Percentiles rank a stretch among this genome's conserved stretches.
Conservation (phyloP, 2,113 vertebrate genomes). For the Apodemus speciosus region DNA sequence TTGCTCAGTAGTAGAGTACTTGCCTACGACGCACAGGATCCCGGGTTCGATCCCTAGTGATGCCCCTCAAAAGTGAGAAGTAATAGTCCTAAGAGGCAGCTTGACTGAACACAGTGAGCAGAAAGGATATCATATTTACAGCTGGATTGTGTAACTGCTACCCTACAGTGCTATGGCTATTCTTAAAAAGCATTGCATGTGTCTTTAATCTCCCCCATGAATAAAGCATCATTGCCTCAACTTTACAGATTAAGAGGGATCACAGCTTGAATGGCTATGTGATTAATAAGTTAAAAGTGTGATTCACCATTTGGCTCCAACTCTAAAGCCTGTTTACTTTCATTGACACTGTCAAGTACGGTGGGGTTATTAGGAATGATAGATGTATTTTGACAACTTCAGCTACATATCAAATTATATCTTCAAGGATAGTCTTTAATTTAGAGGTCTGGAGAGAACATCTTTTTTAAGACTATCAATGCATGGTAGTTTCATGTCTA, state of each 20-base stretch:
- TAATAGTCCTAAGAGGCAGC: not conserved
- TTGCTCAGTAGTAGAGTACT: not conserved
- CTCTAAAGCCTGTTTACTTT: not conserved
- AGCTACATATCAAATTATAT: not conserved
- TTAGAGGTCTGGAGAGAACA: not conserved
- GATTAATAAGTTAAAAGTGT: not conserved
- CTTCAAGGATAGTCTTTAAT: conserved; percentile 47
- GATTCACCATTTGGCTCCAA: not conserved
- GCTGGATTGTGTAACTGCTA: not conserved
- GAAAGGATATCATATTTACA: not conserved
- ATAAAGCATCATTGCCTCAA: not conserved
- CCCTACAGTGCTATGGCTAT: no score
- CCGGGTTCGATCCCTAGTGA: no score
- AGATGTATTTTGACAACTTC: conserved; percentile 21
- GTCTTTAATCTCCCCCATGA: not conserved
- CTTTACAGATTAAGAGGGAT: not conserved
- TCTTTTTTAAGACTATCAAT: not conserved
- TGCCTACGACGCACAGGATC: not conserved
- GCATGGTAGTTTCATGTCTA: not conserved
- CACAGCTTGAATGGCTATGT: not conserved
- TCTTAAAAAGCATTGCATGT: not conserved
- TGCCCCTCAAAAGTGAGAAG: not conserved
- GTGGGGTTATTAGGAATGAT: not conserved
- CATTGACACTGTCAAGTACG: not conserved
- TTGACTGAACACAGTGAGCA: not conserved